phyloP scores from a whole-genome alignment of 1,140 invertebrate species.

The Eupristina koningsbergeri region DNA sequence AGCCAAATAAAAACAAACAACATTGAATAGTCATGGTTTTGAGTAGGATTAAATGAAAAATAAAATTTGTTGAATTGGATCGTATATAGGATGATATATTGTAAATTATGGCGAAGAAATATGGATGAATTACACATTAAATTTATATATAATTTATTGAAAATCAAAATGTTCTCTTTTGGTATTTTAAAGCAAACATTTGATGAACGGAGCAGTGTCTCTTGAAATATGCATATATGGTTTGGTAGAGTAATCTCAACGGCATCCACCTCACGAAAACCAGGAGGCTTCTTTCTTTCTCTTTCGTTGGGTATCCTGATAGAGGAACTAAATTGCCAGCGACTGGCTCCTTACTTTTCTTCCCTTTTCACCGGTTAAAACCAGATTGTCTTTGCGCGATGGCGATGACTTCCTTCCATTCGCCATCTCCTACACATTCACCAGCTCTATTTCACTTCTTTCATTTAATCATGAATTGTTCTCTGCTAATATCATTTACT shows the following conservation, averaged over 20 bases:
- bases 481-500: not conserved
- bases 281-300: constrained; percentile 9
- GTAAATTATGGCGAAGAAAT: not conserved
- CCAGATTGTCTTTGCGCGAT: constrained; percentile 27
- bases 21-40: not conserved
- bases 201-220: constrained; percentile 2
- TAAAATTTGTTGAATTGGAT: not conserved
- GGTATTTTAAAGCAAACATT: constrained; percentile 5
- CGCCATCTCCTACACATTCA: not conserved
- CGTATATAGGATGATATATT: not conserved
- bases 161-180: not conserved
- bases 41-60: not conserved
- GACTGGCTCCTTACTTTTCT: constrained; percentile 39
- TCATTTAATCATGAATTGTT: not conserved
- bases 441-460: not conserved
- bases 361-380: constrained; percentile 48
- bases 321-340: constrained; percentile 48
- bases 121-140: not conserved
- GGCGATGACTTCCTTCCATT: not conserved
- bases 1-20: not conserved
- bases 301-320: constrained; percentile 39
- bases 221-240: constrained; percentile 11
- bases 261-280: not conserved
- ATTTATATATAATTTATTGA: not conserved
- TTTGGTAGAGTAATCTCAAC: constrained; percentile 1